phyloP scores from a whole-genome alignment of 2,888 invertebrate genomes.

The Anodontia alba region DNA sequence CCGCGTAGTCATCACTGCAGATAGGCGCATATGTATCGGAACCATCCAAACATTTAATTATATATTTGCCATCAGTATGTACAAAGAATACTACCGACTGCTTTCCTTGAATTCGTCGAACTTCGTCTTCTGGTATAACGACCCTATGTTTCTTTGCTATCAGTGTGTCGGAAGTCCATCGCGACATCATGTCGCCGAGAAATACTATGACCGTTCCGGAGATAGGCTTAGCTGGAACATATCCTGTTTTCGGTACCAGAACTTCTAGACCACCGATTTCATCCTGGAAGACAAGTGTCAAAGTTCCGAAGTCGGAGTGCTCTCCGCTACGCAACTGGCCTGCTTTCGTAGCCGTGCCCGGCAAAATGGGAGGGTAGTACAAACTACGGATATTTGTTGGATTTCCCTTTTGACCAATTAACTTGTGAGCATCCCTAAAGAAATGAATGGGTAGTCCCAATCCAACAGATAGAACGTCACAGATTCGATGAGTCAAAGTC shows the following conservation, averaged over 20 bases:
- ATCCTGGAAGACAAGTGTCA: constrained; percentile 70
- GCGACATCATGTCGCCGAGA: constrained; percentile 90
- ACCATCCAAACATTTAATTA: constrained; percentile 41
- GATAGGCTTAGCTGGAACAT: constrained; percentile 91
- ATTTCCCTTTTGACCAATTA: constrained; percentile 20
- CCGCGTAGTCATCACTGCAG: constrained; percentile 21
- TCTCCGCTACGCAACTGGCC: constrained; percentile 70
- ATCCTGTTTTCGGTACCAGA: constrained; percentile 86
- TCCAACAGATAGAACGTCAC: constrained; percentile 32
- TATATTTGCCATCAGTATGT: constrained; percentile 63
- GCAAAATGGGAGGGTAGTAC: constrained; percentile 36
- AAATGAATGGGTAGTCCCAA: constrained; percentile 23
- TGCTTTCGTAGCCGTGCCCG: constrained; percentile 49
- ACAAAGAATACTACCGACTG: constrained; percentile 69
- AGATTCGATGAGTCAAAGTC: constrained; percentile 25
- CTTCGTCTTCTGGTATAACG: constrained; percentile 58
- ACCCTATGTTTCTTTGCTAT: constrained; percentile 87
- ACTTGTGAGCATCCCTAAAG: constrained; percentile 32
- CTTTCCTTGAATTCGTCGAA: constrained; percentile 33
- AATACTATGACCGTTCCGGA: constrained; percentile 92
- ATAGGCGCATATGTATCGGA: background rate
- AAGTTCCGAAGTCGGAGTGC: constrained; percentile 70
- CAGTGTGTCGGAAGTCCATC: constrained; percentile 90
- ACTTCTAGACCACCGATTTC: constrained; percentile 68
- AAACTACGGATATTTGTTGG: constrained; percentile 24